Evolutionary conservation across 2,888 invertebrate genomes (phyloP), one percentile per base, ranked within the genome.

Genomic region (Apotomis turbidana): DNA sequence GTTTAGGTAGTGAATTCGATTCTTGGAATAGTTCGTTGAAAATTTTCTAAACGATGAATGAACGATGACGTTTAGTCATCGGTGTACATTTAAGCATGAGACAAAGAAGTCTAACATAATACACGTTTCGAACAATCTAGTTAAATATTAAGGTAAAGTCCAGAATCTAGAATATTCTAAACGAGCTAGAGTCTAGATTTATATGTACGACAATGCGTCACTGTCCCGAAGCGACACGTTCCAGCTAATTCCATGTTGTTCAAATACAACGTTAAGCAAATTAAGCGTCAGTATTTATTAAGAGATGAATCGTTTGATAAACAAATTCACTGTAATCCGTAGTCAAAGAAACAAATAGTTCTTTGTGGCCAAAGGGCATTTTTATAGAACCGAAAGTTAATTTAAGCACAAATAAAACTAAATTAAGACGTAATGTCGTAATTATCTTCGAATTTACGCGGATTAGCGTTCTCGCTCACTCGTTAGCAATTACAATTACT

Each of bases 401-500:
- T 62, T 55, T 68, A 51, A 68, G 51, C 52, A 55, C 61, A 55
- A 55, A 62, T 59, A 64, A 68, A 60, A 46, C 55, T 66, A 54
- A 67, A 67, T 71, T 57, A 67, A 67, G 61, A 67, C 51, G 58
- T 71, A 71, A 71, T 67, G 60, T 54, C 51, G 60, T 55, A 71
- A 71, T 71, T 71, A 71, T 58, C 61, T 70, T 63, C 66, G 54
- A 67, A 63, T 69, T 62, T 70, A 62, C 72, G 70, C 36, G 72
- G 74, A 74, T 68, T 68, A 77, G 75, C 73, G 76, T 78, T 79
- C 79, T 79, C 80, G 78, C 76, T 82, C 81, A 82, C 79, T 79
- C 78, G 78, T 79, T 86, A 82, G 85, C 89, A 90, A 90, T 90
- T 89, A 89, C 90, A 87, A 82, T 79, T 87, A 83, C 88, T 83